Conservation (phyloP, 2,113 vertebrate species). For the Neodontobutis hainanensis region DNA sequence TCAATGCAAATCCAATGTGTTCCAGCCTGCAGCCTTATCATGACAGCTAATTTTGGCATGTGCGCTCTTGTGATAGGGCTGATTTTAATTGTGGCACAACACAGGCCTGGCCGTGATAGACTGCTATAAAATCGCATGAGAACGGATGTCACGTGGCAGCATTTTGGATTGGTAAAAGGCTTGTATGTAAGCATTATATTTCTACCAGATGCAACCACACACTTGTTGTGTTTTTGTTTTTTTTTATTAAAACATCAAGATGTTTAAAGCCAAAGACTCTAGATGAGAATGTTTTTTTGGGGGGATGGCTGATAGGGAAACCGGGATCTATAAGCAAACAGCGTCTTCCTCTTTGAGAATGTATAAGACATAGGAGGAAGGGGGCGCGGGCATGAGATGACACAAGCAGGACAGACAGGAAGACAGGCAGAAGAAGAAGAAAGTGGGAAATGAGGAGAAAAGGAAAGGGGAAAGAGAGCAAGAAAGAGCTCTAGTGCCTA, state of each 20-base stretch:
- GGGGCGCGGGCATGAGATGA: slow-evolving; percentile 37
- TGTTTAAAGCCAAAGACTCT: slow-evolving; percentile 4
- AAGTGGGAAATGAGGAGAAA: slow-evolving; percentile 82
- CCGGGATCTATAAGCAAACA: slow-evolving; percentile 33
- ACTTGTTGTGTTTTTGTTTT: slow-evolving; percentile 7
- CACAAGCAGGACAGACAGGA: slow-evolving; percentile 70
- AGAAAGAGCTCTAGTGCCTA: slow-evolving; percentile 96
- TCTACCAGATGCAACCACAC: neutral
- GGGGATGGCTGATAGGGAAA: slow-evolving; percentile 1
- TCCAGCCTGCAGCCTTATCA: slow-evolving; percentile 64
- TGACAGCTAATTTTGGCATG: slow-evolving; percentile 74
- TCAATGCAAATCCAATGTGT: slow-evolving; percentile 79
- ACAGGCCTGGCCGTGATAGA: slow-evolving; percentile 52
- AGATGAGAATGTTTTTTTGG: neutral
- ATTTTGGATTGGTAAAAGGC: slow-evolving; percentile 48
- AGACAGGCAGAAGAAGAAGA: slow-evolving; percentile 60
- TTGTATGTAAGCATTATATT: slow-evolving; percentile 2
- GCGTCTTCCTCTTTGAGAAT: slow-evolving; percentile 52
- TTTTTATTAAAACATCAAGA: neutral
- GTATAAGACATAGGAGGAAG: slow-evolving; percentile 39
- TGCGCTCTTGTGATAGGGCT: slow-evolving; percentile 61
- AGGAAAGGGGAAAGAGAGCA: slow-evolving; percentile 86
- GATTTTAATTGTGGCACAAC: slow-evolving; percentile 74
- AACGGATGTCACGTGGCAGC: slow-evolving; percentile 56
- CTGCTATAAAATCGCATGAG: slow-evolving; percentile 57